Evolutionary conservation across 1,140 invertebrate genomes (phyloP).

Genomic region (Zaprionus ghesquierei): DNA sequence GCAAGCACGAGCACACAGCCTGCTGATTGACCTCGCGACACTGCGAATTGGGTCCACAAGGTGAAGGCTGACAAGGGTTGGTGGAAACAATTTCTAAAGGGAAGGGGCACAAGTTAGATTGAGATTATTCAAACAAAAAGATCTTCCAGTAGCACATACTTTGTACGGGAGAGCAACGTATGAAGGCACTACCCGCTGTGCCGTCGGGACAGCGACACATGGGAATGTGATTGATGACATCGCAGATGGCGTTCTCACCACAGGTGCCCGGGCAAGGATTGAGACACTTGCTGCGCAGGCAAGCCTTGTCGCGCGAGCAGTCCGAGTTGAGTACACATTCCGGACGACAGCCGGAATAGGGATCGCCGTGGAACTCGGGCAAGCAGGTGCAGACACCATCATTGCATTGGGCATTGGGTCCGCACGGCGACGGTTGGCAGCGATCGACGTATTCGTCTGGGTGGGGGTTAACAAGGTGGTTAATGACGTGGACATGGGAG

Average conservation of each 20-base stretch:
- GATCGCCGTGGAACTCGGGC: constrained; percentile 92
- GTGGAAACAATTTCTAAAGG: constrained; percentile 80
- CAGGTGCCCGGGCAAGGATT: constrained; percentile 91
- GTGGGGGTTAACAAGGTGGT: constrained; percentile 31
- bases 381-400: constrained; percentile 90
- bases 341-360: constrained; percentile 91
- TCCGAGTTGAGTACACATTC: constrained; percentile 93
- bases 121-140: not conserved
- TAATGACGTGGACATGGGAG: constrained; percentile 46
- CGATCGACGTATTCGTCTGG: constrained; percentile 88
- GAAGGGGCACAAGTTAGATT: constrained; percentile 84
- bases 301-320: constrained; percentile 88
- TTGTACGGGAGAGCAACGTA: constrained; percentile 81
- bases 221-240: constrained; percentile 90
- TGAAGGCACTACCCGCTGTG: constrained; percentile 89
- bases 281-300: constrained; percentile 91
- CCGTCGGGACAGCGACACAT: constrained; percentile 89
- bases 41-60: constrained; percentile 91
- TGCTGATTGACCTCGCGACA: constrained; percentile 87
- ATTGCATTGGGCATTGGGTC: constrained; percentile 90
- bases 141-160: constrained; percentile 83
- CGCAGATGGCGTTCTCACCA: constrained; percentile 90
- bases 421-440: constrained; percentile 91
- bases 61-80: constrained; percentile 89
- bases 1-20: constrained; percentile 88